A percentile compares a stretch with the other conserved stretches of the same genome.
Evolutionary conservation across 2,888 invertebrate species (phyloP).

Genomic region (Gastracanthus pulcherrimus): DNA sequence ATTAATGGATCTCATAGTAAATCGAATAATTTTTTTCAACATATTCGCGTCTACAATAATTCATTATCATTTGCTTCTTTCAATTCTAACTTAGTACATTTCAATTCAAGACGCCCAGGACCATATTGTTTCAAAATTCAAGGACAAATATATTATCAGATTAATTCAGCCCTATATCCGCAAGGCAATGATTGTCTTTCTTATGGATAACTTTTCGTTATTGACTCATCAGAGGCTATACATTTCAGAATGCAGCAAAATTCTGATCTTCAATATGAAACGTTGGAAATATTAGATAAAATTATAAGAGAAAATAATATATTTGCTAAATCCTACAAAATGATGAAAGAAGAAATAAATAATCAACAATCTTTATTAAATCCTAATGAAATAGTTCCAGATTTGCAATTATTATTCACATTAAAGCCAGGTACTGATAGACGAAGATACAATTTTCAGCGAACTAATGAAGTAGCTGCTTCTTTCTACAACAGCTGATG

Average conservation of each 20-base stretch:
- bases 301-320: constrained; percentile 37
- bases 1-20: too few relatives aligned
- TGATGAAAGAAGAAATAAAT: not conserved
- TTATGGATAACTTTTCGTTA: too few relatives aligned
- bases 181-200: not conserved
- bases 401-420: not conserved
- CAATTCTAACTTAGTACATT: constrained; percentile 45
- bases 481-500: constrained; percentile 60
- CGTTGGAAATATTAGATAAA: constrained; percentile 10
- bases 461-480: too few relatives aligned
- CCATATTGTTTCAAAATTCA: too few relatives aligned
- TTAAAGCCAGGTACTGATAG: not conserved
- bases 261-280: too few relatives aligned
- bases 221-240: too few relatives aligned
- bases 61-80: constrained; percentile 49
- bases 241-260: too few relatives aligned
- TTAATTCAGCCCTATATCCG: constrained; percentile 17
- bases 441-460: constrained; percentile 58
- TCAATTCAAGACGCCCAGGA: not conserved
- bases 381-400: not conserved
- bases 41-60: too few relatives aligned
- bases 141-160: too few relatives aligned
- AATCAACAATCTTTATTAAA: too few relatives aligned
- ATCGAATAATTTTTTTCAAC: too few relatives aligned
- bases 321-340: too few relatives aligned